Conservation (phyloP, 1,140 invertebrate species). For the Drosophila oshimai region DNA sequence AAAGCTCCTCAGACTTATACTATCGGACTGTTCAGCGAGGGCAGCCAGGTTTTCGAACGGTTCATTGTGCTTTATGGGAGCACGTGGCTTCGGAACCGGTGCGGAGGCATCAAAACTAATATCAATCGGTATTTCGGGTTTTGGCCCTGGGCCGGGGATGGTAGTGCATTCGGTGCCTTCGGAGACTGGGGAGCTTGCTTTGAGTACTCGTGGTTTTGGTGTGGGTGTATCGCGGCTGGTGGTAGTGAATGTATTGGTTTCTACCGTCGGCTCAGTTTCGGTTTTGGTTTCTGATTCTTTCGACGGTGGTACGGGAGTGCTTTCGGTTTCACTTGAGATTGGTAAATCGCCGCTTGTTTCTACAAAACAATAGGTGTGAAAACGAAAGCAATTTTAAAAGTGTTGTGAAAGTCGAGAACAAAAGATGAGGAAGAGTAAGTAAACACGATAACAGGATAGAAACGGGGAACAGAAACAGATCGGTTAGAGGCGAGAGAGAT, state of each 20-base stretch:
- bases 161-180: conserved; percentile 60
- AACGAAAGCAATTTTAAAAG: conserved; percentile 81
- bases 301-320: conserved; percentile 76
- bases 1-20: conserved; percentile 74
- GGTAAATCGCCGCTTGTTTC: conserved; percentile 81
- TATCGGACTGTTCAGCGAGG: conserved; percentile 72
- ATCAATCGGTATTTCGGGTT: conserved; percentile 53
- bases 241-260: conserved; percentile 46
- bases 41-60: conserved; percentile 70
- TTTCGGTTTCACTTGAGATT: conserved; percentile 77
- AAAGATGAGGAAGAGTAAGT: conserved; percentile 53
- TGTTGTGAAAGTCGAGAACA: conserved; percentile 72
- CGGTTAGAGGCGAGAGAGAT: conserved; percentile 1
- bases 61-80: conserved; percentile 71
- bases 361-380: conserved; percentile 82
- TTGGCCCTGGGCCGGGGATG: conserved; percentile 55
- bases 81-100: conserved; percentile 76
- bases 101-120: conserved; percentile 38
- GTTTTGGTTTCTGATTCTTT: conserved; percentile 33
- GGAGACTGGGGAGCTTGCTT: conserved; percentile 67
- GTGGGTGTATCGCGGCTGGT: conserved; percentile 69
- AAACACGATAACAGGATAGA: conserved; percentile 45
- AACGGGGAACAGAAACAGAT: conserved; percentile 3
- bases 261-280: conserved; percentile 47
- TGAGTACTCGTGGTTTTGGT: conserved; percentile 75